Evolutionary conservation across 1,140 invertebrate species (phyloP).

Genomic region (Prorops nasuta): DNA sequence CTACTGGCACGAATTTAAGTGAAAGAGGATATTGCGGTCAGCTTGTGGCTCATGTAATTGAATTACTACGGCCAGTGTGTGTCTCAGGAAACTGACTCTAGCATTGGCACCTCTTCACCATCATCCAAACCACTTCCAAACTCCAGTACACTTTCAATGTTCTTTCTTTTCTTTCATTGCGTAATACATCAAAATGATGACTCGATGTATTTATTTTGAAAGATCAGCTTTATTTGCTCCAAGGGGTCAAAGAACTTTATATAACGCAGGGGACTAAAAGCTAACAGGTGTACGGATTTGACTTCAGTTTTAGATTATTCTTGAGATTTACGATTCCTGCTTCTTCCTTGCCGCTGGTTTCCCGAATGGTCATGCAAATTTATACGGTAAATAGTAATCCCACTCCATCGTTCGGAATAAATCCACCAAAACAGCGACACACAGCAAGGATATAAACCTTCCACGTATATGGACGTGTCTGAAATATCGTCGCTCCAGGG

Average conservation of each 20-base stretch:
- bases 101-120: no score
- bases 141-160: no score
- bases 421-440: conserved; percentile 16
- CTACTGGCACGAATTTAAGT: background rate
- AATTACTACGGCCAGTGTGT: conserved; percentile 6
- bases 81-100: no score
- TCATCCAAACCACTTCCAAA: background rate
- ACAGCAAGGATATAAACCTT: background rate
- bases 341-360: background rate
- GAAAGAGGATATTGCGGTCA: conserved; percentile 2
- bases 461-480: background rate
- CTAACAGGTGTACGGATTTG: background rate
- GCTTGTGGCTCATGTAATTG: conserved; percentile 16
- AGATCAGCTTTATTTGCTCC: background rate
- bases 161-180: no score
- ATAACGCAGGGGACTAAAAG: background rate
- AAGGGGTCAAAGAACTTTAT: background rate
- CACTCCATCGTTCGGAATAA: conserved; percentile 30
- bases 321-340: background rate
- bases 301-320: background rate
- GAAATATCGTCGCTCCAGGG: background rate
- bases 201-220: background rate
- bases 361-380: conserved; percentile 29
- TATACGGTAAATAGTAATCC: conserved; percentile 40
- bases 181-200: no score